These are phyloP conservation scores for Oenanthe melanoleuca DNA, from an alignment of 2,113 vertebrate genomes.

Conservation along the genomic window DNA sequence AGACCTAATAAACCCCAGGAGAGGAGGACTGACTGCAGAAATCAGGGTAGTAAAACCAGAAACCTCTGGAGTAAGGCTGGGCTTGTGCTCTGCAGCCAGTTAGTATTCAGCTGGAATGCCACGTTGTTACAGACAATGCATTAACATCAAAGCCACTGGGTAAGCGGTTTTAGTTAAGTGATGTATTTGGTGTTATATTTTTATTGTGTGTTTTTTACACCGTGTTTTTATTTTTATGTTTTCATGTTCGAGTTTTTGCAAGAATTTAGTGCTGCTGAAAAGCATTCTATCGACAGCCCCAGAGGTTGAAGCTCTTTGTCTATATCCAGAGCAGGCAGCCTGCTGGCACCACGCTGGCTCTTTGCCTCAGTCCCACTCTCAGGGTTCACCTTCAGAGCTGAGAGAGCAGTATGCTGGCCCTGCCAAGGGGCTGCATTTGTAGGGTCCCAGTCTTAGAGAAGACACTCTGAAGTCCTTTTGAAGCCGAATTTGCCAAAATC, in stretches of 20 bases:
- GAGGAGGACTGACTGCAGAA: slow-evolving; percentile 7
- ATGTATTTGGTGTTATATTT: slow-evolving; percentile 54
- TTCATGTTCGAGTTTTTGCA: slow-evolving; percentile 1
- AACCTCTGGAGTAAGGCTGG: slow-evolving; percentile 4
- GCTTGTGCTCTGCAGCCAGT: not conserved
- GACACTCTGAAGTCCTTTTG: not conserved
- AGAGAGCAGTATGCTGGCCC: not conserved
- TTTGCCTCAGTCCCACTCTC: not conserved
- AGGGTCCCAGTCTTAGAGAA: not conserved
- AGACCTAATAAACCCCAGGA: slow-evolving; percentile 47
- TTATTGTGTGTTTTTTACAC: slow-evolving; percentile 49
- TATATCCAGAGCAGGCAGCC: not conserved
- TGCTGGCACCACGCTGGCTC: not conserved
- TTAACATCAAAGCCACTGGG: slow-evolving; percentile 52
- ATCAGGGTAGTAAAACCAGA: slow-evolving; percentile 29
- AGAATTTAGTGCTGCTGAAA: slow-evolving; percentile 52
- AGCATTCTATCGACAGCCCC: not conserved
- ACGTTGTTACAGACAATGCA: slow-evolving; percentile 15
- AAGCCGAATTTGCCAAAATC: not conserved
- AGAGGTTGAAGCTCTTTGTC: slow-evolving; percentile 8
- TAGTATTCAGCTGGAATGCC: slow-evolving; percentile 39
- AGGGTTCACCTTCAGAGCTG: not conserved
- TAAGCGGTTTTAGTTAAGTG: slow-evolving; percentile 61
- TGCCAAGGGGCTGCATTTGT: not conserved
- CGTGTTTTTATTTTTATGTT: slow-evolving; percentile 56